These are phyloP conservation scores for Dryas iulia DNA, from an alignment of 1,140 invertebrate species.

Conservation along the genomic window DNA sequence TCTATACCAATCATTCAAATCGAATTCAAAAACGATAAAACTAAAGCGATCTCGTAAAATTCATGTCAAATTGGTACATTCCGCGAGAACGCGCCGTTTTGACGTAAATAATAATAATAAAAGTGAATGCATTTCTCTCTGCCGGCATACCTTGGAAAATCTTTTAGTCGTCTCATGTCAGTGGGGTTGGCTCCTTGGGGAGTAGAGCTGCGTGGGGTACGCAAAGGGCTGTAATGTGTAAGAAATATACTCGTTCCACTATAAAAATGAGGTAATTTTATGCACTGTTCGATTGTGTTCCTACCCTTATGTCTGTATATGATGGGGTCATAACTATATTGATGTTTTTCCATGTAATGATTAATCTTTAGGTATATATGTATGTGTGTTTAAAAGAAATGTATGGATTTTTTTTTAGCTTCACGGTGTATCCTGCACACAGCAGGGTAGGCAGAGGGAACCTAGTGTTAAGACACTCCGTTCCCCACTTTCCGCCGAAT, in stretches of 20 bases:
- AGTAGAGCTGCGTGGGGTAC: conserved; percentile 42
- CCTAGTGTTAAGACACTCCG: too few relatives aligned
- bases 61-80: conserved; percentile 57
- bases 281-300: conserved; percentile 59
- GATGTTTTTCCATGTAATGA: background rate
- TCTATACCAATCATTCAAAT: conserved; percentile 67
- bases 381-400: too few relatives aligned
- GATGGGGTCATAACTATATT: conserved; percentile 11
- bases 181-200: conserved; percentile 51
- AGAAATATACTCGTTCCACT: conserved; percentile 57
- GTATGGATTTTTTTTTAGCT: too few relatives aligned
- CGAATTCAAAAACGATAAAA: conserved; percentile 66
- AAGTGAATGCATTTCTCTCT: conserved; percentile 66
- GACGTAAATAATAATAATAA: conserved; percentile 74
- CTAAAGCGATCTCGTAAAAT: conserved; percentile 64
- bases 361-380: background rate
- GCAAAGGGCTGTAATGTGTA: conserved; percentile 47
- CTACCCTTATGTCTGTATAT: conserved; percentile 30
- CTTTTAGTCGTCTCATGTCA: conserved; percentile 56
- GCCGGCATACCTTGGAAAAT: conserved; percentile 61
- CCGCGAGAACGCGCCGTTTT: conserved; percentile 49
- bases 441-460: too few relatives aligned
- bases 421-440: too few relatives aligned
- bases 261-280: conserved; percentile 71
- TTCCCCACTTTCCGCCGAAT: too few relatives aligned